Evolutionary conservation across 23 tunicate genomes (phyloP).

Genomic region (Trididemnum nubilum): DNA sequence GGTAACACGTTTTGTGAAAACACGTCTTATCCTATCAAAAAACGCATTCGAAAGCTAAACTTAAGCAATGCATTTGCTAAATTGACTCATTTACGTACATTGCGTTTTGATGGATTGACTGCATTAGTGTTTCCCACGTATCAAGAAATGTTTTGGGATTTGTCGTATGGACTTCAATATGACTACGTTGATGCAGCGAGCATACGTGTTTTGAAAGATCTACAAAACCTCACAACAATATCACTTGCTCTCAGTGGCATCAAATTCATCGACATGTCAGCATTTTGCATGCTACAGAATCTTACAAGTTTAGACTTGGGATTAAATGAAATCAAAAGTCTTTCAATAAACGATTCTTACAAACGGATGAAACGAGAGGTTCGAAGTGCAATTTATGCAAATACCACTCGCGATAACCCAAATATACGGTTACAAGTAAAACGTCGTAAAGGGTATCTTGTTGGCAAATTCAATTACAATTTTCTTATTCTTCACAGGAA

Average conservation of each 20-base stretch:
- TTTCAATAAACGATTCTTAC: neutral
- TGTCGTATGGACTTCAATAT: neutral
- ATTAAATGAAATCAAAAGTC: neutral
- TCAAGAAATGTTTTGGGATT: neutral
- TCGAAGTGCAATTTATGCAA: neutral
- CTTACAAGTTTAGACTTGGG: neutral
- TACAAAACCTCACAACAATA: too few relatives aligned
- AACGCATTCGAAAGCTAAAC: neutral
- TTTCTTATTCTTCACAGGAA: neutral
- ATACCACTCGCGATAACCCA: neutral
- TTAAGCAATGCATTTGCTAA: neutral
- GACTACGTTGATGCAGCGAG: neutral
- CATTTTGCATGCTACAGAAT: neutral
- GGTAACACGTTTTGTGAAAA: neutral
- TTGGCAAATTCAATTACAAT: too few relatives aligned
- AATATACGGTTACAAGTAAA: too few relatives aligned
- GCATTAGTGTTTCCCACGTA: neutral
- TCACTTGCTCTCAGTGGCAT: neutral
- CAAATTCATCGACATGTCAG: neutral
- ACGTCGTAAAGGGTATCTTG: too few relatives aligned
- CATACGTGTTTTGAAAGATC: neutral
- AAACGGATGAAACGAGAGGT: neutral
- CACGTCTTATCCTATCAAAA: neutral
- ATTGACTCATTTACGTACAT: too few relatives aligned
- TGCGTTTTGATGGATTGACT: neutral